phyloP scores from a whole-genome alignment of 2,797 vertebrate species.

The Hybognathus amarus region DNA sequence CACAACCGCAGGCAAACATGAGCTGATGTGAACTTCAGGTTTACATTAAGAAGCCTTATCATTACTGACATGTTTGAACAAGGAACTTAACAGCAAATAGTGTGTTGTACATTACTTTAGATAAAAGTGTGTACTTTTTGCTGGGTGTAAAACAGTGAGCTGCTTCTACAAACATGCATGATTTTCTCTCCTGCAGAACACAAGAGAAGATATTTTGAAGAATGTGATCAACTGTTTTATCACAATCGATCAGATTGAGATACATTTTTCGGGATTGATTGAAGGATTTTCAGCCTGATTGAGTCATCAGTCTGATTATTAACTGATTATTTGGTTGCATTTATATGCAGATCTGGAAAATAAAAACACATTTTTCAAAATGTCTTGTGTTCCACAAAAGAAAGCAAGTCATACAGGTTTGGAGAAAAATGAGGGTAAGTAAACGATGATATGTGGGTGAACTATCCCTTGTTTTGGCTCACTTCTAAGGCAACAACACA shows the following conservation, averaged over 20 bases:
- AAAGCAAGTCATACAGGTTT: background rate
- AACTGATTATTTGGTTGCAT: background rate
- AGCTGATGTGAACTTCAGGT: background rate
- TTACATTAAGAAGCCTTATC: background rate
- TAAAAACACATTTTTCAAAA: rapidly evolving
- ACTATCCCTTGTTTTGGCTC: background rate
- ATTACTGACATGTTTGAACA: background rate
- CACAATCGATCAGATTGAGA: background rate
- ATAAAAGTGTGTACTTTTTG: background rate
- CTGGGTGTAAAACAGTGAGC: background rate
- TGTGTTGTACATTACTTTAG: background rate
- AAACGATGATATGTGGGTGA: background rate
- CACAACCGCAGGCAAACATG: background rate
- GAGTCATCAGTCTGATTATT: background rate
- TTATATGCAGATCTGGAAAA: background rate
- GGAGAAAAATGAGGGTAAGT: background rate
- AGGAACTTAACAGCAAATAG: background rate
- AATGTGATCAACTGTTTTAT: background rate
- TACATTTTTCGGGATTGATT: background rate
- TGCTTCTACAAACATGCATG: background rate
- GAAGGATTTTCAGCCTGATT: background rate
- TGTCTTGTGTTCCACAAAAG: background rate
- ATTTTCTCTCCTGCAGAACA: background rate
- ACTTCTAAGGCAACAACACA: background rate
- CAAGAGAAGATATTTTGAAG: no score